Evolutionary conservation across 2,797 vertebrate genomes (phyloP).

Genomic region (Cirrhinus molitorella): DNA sequence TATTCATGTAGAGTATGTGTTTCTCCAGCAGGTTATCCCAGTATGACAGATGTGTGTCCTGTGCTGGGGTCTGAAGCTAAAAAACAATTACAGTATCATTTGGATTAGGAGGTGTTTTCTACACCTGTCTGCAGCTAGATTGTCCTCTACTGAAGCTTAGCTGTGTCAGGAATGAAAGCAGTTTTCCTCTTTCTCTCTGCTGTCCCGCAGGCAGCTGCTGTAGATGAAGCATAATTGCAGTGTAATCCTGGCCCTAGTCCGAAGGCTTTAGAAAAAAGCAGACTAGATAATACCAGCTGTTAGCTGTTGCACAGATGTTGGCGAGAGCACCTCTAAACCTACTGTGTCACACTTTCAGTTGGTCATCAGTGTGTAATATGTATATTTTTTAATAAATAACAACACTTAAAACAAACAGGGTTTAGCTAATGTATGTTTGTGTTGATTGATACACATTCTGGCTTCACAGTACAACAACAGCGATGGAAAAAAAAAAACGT

Average conservation of each 20-base stretch:
- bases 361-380: background rate
- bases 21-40: background rate
- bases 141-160: background rate
- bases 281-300: conserved; percentile 35
- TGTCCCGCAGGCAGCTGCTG: background rate
- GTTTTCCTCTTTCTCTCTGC: background rate
- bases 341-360: background rate
- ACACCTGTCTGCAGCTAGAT: conserved; percentile 3
- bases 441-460: too few species aligned
- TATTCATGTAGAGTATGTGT: conserved; percentile 4
- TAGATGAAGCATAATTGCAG: conserved; percentile 36
- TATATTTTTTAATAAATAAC: too few species aligned
- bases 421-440: too few species aligned
- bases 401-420: too few species aligned
- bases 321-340: background rate
- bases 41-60: conserved; percentile 26
- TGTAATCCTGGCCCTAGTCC: conserved; percentile 36
- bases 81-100: conserved; percentile 15
- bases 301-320: conserved; percentile 38
- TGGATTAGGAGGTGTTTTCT: conserved; percentile 36
- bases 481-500: too few species aligned
- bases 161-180: conserved; percentile 15
- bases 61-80: conserved; percentile 15
- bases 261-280: conserved; percentile 33
- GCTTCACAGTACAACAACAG: too few species aligned